Evolutionary conservation across 2,888 invertebrate genomes (phyloP).

Genomic region (Cosmorhoe ocellata): DNA sequence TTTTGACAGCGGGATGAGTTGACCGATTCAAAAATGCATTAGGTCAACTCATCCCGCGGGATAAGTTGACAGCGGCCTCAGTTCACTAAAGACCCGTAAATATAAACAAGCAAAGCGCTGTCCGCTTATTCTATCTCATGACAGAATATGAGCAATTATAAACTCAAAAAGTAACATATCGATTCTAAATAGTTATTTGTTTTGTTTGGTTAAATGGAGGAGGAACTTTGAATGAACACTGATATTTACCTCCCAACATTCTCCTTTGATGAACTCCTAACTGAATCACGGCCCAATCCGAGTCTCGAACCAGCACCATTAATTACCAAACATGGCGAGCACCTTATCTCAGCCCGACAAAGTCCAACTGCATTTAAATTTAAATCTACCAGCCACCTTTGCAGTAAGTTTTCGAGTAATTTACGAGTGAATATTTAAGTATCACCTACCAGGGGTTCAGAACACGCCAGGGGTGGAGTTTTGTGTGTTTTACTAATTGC

Average conservation of each 20-base stretch:
- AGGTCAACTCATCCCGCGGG: too few species aligned
- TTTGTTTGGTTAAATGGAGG: too few species aligned
- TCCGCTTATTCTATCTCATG: too few species aligned
- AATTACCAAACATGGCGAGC: slow-evolving; percentile 45
- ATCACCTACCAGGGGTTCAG: slow-evolving; percentile 80
- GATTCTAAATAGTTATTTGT: too few species aligned
- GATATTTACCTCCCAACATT: slow-evolving; percentile 42
- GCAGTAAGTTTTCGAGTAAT: slow-evolving; percentile 79
- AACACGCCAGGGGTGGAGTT: slow-evolving; percentile 83
- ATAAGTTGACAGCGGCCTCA: too few species aligned
- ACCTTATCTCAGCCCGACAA: slow-evolving; percentile 62
- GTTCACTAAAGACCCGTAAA: too few species aligned
- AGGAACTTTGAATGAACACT: too few species aligned
- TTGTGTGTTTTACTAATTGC: slow-evolving; percentile 85
- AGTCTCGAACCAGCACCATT: slow-evolving; percentile 30
- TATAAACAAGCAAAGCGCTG: too few species aligned
- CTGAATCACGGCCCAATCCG: slow-evolving; percentile 19
- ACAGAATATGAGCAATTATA: too few species aligned
- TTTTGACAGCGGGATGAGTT: too few species aligned
- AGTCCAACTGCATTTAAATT: slow-evolving; percentile 72
- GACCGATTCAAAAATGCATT: too few species aligned
- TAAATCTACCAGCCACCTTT: slow-evolving; percentile 75
- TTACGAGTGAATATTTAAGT: slow-evolving; percentile 79
- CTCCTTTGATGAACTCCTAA: slow-evolving; percentile 14
- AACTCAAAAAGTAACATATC: too few species aligned